Conservation (phyloP, 64 coral and sea anemone species). For the Actinia equina region DNA sequence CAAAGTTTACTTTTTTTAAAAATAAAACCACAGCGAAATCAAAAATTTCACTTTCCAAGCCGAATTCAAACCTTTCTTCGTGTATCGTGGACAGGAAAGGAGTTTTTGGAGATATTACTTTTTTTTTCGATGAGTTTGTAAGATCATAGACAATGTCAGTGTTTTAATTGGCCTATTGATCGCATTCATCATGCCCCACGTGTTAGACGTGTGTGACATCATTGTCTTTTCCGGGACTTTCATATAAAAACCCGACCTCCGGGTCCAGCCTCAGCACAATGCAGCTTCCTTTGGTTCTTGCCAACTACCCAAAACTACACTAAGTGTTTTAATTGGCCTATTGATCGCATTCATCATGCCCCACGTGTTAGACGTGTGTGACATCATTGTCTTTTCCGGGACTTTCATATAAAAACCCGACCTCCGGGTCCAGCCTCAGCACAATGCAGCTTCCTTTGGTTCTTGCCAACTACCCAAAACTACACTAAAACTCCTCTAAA, state of each 20-base stretch:
- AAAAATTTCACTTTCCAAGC: neutral
- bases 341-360: neutral
- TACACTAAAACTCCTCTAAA: neutral
- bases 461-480: neutral
- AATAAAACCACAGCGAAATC: neutral
- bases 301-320: neutral
- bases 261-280: neutral
- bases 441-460: neutral
- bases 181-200: neutral
- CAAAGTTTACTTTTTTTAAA: neutral
- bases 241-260: neutral
- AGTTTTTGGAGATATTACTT: neutral
- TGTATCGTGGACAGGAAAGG: no score
- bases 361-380: neutral
- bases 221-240: neutral
- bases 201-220: neutral
- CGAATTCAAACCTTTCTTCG: neutral
- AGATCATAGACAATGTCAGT: neutral
- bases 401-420: neutral
- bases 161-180: neutral
- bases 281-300: no score
- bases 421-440: no score
- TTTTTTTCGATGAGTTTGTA: neutral
- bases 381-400: conserved; percentile 12
- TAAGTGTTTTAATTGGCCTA: neutral